Evolutionary conservation across 1,140 invertebrate species (phyloP), one percentile per base, ranked within the genome.

Genomic region (Scaptomyza graminum): DNA sequence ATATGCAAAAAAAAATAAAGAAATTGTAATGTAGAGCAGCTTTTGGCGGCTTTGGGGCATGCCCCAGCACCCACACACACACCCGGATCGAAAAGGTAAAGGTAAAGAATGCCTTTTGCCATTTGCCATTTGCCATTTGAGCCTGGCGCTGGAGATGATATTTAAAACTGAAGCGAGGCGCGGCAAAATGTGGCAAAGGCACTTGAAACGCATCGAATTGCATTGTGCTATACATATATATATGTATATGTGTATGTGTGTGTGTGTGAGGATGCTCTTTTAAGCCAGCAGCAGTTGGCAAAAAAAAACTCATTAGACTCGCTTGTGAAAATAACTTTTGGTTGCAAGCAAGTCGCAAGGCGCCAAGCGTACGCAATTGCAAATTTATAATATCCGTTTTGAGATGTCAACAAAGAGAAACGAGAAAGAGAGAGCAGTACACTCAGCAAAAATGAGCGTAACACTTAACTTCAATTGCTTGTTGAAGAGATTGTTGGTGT

Each of bases 331-430:
- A 80, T 78, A 67, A 70, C 79, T 62, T 18, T 31, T 34, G 31
- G 44, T 43, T 72, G 65, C 66, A 52, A 63, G 0, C 5, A 60
- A 62, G 16, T 60, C 63, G n/a, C n/a, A n/a, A 76, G 59, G 47
- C 46, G 37, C 37, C 75, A 72, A 51, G 68, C 59, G 74, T 66
- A 71, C 81, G 51, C 82, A 87, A 87, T 87, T 87, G 82, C 81
- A 88, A 87, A 88, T 87, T 88, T 87, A 87, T 87, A 82, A 87
- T 88, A 87, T 87, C 82, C 82, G 82, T 49, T 60, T 51, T 31
- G 44, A 16, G 47, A 47, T 41, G 18, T 11, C 28, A 22, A 34
- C 22, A 34, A 6, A 34, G 0, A 15, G 16, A 11, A 50, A 41
- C 18, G 22, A 12, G 18, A 18, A 13, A 13, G 22, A 34, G 39